phyloP scores from a whole-genome alignment of 2,888 invertebrate species.

The Oscheius sp. region DNA sequence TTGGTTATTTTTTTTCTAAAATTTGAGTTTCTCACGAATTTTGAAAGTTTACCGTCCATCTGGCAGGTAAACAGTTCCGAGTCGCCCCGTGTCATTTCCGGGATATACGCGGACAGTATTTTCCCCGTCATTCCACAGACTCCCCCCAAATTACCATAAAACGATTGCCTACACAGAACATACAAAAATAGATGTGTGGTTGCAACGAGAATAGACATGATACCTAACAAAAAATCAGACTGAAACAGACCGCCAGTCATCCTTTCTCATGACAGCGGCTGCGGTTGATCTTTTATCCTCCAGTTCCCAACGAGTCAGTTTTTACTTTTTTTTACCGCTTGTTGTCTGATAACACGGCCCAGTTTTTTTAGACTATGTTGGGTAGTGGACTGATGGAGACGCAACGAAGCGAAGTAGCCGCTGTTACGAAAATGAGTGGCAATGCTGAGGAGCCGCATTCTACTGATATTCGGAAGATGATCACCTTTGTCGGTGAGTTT shows the following conservation, averaged over 20 bases:
- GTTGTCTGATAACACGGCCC: background rate
- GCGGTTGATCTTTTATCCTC: background rate
- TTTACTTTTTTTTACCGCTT: background rate
- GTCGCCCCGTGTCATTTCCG: too few species aligned
- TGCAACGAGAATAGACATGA: too few species aligned
- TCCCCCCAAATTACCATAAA: too few species aligned
- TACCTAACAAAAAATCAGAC: too few species aligned
- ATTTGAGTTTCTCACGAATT: too few species aligned
- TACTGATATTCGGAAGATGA: conserved; percentile 39
- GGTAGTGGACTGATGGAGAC: conserved; percentile 35
- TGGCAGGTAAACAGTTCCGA: too few species aligned
- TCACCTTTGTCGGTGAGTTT: conserved; percentile 33
- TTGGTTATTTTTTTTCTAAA: too few species aligned
- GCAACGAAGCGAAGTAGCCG: conserved; percentile 27
- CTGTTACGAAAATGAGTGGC: conserved; percentile 33
- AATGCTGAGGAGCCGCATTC: conserved; percentile 34
- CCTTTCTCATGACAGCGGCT: background rate
- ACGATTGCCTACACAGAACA: too few species aligned
- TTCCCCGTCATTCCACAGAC: too few species aligned
- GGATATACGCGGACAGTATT: too few species aligned
- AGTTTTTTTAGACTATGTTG: conserved; percentile 28
- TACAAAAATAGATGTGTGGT: too few species aligned
- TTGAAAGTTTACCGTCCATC: too few species aligned
- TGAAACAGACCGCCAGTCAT: background rate
- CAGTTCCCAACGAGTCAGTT: background rate